A percentile compares a stretch with the other conserved stretches of the same genome.
Evolutionary conservation across 2,113 vertebrate species (phyloP).

Genomic region (Camelus bactrianus): DNA sequence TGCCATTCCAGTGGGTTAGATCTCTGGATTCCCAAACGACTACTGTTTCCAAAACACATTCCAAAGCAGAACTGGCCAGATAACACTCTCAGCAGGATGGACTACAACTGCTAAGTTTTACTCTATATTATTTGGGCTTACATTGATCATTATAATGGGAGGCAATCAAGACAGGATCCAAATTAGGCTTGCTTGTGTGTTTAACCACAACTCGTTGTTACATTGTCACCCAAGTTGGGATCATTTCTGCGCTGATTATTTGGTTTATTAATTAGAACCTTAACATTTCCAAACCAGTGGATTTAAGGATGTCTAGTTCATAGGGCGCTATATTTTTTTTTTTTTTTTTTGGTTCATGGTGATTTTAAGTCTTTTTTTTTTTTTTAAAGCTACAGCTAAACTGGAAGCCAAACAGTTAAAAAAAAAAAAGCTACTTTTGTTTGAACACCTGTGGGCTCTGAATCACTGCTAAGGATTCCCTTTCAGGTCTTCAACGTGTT

Average conservation of each 20-base stretch:
- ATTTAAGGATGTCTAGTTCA: neutral
- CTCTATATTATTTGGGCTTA: neutral
- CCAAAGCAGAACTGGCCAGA: neutral
- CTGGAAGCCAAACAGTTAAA: neutral
- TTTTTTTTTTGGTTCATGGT: neutral
- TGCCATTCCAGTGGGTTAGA: neutral
- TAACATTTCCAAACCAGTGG: neutral
- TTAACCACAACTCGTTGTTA: neutral
- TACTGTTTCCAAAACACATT: neutral
- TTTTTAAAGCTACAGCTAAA: neutral
- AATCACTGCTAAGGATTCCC: neutral
- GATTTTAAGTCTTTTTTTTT: neutral
- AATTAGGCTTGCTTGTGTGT: neutral
- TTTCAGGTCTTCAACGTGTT: conserved; percentile 17
- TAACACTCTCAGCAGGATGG: neutral
- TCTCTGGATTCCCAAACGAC: neutral
- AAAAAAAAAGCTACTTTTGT: neutral
- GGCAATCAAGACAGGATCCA: neutral
- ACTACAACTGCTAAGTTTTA: neutral
- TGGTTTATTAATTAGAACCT: neutral
- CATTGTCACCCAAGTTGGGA: neutral
- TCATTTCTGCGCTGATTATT: neutral
- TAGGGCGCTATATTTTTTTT: neutral
- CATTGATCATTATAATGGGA: neutral
- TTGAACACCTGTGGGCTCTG: neutral